A percentile compares a stretch with the other conserved stretches of the same genome.
phyloP scores from a whole-genome alignment of 2,888 invertebrate species.

The Orthosia gothica region DNA sequence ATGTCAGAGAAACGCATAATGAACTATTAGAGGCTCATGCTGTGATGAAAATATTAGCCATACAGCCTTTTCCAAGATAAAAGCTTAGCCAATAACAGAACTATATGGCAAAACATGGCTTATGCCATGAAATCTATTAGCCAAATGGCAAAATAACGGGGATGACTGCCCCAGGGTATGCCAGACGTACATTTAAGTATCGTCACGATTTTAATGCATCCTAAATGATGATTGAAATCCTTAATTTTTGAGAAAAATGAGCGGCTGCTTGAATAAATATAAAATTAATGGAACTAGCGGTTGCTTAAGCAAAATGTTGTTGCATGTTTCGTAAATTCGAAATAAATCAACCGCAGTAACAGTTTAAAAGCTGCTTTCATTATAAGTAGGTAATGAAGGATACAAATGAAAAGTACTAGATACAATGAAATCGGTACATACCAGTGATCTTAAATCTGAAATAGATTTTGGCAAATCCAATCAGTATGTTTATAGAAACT shows the following conservation, averaged over 20 bases:
- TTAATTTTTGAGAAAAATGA: neutral
- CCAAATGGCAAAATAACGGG: neutral
- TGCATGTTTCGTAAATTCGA: conserved; percentile 17
- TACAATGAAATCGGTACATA: too few relatives aligned
- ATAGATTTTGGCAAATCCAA: too few relatives aligned
- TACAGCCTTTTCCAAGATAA: neutral
- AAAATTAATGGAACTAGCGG: neutral
- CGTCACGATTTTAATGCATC: neutral
- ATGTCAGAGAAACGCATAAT: neutral
- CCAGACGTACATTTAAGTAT: neutral
- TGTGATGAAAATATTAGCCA: neutral
- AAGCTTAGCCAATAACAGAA: neutral
- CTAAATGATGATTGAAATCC: conserved; percentile 1
- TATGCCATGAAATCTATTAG: neutral
- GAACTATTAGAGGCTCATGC: neutral
- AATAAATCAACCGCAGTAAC: neutral
- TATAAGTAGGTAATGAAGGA: too few relatives aligned
- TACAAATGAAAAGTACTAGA: too few relatives aligned
- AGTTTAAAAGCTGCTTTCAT: too few relatives aligned
- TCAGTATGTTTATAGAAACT: neutral
- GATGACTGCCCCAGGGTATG: neutral
- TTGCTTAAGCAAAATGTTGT: conserved; percentile 4
- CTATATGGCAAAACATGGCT: neutral
- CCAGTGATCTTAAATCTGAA: too few relatives aligned
- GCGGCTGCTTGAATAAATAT: neutral